Base-by-base conservation (phyloP, 2,888 invertebrate species). In the Dioctria linearis region DNA sequence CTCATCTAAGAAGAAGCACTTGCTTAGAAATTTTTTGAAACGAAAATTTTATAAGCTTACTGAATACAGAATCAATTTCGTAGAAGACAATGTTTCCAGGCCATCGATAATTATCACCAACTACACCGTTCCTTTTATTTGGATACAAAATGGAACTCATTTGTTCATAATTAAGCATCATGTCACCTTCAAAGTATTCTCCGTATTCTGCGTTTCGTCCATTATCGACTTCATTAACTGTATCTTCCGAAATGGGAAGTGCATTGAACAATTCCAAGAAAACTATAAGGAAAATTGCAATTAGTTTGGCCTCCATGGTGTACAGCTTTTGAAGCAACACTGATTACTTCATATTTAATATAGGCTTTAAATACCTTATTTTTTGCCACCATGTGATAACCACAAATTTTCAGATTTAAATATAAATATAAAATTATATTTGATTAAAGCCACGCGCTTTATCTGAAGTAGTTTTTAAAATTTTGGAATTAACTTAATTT, bases 161-260 rank as follows among this genome's bases (percentile, higher is more conserved):
- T 59, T 89, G 85, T 0, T 57, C 79, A 4, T 84, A 83, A 0
- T 93, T 93, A 82, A 94, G 90, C 37, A 94, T 87, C 83, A 95
- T 94, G 85, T 95, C 95, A 5, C 94, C 95, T 86, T 95, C 93
- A 0, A 91, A 91, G 84, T 94, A 95, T 13, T 91, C 92, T 0
- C 95, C 94, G 83, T 93, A 88, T 86, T 95, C 94, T 86, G 95
- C 95, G 46, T 46, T 8, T 8, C 1, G 5, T 46, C 8, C 46
- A 46, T 46, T 8, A 46, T 8, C 46, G 8, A 1, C 8, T 46
- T 46, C 8, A 46, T 46, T 46, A 46, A 25, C 25, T 25, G 25
- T 2, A 25, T 25, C 25, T 25, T 46, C 46, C 5, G 5, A 46
- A 6, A 46, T 8, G 46, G 46, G 46, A 8, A 46, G 8, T 6